Evolutionary conservation across 2,113 vertebrate species (phyloP).

Genomic region (Bufo gargarizans): DNA sequence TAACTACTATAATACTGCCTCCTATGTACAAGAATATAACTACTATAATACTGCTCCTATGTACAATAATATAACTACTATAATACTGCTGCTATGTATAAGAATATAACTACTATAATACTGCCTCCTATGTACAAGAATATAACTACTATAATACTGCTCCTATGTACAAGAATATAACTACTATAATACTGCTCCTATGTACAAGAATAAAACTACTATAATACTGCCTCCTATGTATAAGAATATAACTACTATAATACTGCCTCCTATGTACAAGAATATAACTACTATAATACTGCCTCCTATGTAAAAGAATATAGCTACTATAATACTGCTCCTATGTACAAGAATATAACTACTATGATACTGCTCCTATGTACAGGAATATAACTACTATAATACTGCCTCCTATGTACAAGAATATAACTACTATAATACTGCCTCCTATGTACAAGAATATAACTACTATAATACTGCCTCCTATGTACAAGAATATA

Average conservation of each 20-base stretch:
- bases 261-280: neutral
- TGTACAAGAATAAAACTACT: neutral
- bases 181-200: conserved; percentile 2
- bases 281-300: conserved; percentile 13
- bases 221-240: conserved; percentile 1
- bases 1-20: conserved; percentile 22
- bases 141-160: conserved; percentile 21
- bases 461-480: too few species aligned
- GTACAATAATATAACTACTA: conserved; percentile 17
- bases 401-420: too few species aligned
- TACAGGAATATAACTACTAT: too few species aligned
- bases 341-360: conserved; percentile 14
- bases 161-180: conserved; percentile 1
- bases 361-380: conserved; percentile 8
- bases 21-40: conserved; percentile 20
- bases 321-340: conserved; percentile 10
- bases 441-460: too few species aligned
- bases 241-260: conserved; percentile 13
- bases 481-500: too few species aligned
- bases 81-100: conserved; percentile 8
- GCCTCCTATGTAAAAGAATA: conserved; percentile 1
- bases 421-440: too few species aligned
- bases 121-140: neutral
- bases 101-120: conserved; percentile 25
- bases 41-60: conserved; percentile 26